phyloP scores from a whole-genome alignment of 2,113 vertebrate genomes.

The Phocoena sinus region DNA sequence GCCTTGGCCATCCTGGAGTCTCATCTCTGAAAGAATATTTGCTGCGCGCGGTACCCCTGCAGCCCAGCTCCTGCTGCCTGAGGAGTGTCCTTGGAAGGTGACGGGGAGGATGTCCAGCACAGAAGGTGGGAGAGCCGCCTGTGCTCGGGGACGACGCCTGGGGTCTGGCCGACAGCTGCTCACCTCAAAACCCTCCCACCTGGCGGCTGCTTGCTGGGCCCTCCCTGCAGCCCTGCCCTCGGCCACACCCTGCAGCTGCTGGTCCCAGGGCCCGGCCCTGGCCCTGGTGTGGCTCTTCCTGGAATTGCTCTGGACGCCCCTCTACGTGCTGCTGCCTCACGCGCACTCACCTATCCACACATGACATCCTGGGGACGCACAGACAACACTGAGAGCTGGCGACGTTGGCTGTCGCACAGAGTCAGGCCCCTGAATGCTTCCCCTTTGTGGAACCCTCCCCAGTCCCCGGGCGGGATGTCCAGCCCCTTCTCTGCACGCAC shows the following conservation, averaged over 20 bases:
- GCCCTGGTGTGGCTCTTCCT: not conserved
- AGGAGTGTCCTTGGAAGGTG: not conserved
- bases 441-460: no score
- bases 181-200: not conserved
- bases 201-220: not conserved
- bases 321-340: rapidly evolving
- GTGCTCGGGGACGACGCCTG: not conserved
- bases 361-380: rapidly evolving
- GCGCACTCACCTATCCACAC: not conserved
- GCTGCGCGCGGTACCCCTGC: rapidly evolving
- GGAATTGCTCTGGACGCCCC: not conserved
- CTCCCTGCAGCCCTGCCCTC: not conserved
- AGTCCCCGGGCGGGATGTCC: rapidly evolving
- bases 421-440: rapidly evolving
- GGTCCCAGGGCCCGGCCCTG: not conserved
- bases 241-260: no score
- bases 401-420: rapidly evolving
- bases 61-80: not conserved
- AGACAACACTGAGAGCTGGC: not conserved
- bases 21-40: no score
- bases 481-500: not conserved
- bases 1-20: rapidly evolving
- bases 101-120: not conserved
- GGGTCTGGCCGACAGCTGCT: not conserved
- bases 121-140: not conserved